A percentile compares a stretch with the other conserved stretches of the same genome.
phyloP scores from a whole-genome alignment of 2,888 invertebrate species.

The Macrosoma leucophasiata region DNA sequence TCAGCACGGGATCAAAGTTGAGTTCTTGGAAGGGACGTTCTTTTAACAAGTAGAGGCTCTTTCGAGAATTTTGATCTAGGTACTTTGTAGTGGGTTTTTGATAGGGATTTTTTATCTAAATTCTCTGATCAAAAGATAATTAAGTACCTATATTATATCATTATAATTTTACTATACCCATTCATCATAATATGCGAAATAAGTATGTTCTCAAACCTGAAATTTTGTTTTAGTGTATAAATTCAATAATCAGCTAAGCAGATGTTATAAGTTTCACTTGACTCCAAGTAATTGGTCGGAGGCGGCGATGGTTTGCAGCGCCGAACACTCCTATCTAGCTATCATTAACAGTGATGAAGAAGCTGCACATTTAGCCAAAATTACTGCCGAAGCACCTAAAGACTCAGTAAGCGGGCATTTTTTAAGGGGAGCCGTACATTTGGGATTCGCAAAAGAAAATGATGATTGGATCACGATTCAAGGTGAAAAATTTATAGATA shows the following conservation, averaged over 20 bases:
- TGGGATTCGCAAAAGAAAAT: slow-evolving; percentile 35
- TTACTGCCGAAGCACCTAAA: slow-evolving; percentile 37
- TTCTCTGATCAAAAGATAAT: too few species aligned
- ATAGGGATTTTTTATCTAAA: too few species aligned
- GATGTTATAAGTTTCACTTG: slow-evolving; percentile 54
- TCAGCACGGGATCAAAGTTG: too few species aligned
- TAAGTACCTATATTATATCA: too few species aligned
- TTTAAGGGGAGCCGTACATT: slow-evolving; percentile 32
- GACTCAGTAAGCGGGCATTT: slow-evolving; percentile 32
- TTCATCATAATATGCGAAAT: too few species aligned
- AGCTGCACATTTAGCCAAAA: slow-evolving; percentile 34
- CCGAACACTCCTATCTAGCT: slow-evolving; percentile 48
- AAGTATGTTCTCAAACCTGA: too few species aligned
- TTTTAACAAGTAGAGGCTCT: too few species aligned
- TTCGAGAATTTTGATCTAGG: too few species aligned
- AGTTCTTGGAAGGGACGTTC: too few species aligned
- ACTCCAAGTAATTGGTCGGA: slow-evolving; percentile 47
- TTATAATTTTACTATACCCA: background rate
- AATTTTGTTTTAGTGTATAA: slow-evolving; percentile 43
- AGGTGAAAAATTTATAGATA: too few species aligned
- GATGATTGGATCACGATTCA: slow-evolving; percentile 39
- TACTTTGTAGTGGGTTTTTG: too few species aligned
- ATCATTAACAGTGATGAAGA: slow-evolving; percentile 45
- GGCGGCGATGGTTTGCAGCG: slow-evolving; percentile 41
- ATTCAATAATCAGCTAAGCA: slow-evolving; percentile 33